Conservation (phyloP, 1,140 invertebrate species). For the Heliconius congener region DNA sequence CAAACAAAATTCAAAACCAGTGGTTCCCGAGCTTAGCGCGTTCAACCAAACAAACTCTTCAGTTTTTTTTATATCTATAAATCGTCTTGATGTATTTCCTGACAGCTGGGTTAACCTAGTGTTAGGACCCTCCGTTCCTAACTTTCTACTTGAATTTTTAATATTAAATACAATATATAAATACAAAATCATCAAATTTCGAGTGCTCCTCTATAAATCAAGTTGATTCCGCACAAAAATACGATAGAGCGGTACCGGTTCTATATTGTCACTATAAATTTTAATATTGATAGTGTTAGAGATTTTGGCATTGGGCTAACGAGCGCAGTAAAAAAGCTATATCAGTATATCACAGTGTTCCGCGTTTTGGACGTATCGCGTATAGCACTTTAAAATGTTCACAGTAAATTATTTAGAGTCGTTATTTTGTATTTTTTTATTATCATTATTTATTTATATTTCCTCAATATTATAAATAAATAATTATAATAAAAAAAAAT, state of each 20-base stretch:
- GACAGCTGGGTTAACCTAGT: background rate
- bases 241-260: slow-evolving; percentile 55
- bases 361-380: slow-evolving; percentile 62
- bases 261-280: slow-evolving; percentile 68
- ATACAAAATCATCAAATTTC: slow-evolving; percentile 21
- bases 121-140: background rate
- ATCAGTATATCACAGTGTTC: slow-evolving; percentile 75
- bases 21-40: too few relatives aligned
- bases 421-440: slow-evolving; percentile 19
- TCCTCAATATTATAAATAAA: too few relatives aligned
- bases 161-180: slow-evolving; percentile 20
- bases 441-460: background rate
- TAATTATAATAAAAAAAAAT: too few relatives aligned
- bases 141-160: background rate
- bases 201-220: slow-evolving; percentile 8
- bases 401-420: slow-evolving; percentile 50
- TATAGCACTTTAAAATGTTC: slow-evolving; percentile 62
- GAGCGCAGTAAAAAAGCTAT: slow-evolving; percentile 72
- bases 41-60: too few relatives aligned
- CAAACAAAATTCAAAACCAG: too few relatives aligned
- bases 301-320: slow-evolving; percentile 68
- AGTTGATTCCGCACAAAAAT: slow-evolving; percentile 30
- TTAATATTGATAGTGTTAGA: slow-evolving; percentile 70
- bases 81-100: too few relatives aligned
- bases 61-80: too few relatives aligned